Evolutionary conservation across 2,113 vertebrate genomes (phyloP).

Genomic region (Deroptyus accipitrinus): DNA sequence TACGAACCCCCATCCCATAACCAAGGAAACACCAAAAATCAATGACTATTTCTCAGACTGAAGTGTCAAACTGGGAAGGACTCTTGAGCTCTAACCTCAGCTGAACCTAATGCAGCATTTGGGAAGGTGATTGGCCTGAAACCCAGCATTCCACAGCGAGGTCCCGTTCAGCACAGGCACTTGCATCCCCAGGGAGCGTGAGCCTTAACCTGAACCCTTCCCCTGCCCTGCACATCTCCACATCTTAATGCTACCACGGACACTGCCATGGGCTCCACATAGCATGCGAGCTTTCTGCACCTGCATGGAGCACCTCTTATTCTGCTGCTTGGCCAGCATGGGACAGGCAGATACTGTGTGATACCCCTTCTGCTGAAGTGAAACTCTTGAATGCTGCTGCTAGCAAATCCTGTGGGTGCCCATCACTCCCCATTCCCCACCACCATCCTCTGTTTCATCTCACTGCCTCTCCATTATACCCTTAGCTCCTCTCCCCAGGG

Average conservation of each 20-base stretch:
- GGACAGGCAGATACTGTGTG: not conserved
- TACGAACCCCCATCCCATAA: not conserved
- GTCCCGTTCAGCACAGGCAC: not conserved
- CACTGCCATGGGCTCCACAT: rapidly evolving
- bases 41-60: rapidly evolving
- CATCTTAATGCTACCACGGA: not conserved
- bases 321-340: not conserved
- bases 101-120: not conserved
- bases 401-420: not conserved
- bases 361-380: not conserved
- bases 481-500: not conserved
- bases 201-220: not conserved
- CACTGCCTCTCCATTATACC: rapidly evolving
- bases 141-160: rapidly evolving
- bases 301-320: not conserved
- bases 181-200: not conserved
- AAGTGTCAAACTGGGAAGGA: not conserved
- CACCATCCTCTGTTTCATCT: rapidly evolving
- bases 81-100: not conserved
- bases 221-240: not conserved
- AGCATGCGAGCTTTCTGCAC: not conserved
- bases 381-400: not conserved
- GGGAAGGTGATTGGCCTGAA: not conserved
- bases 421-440: not conserved
- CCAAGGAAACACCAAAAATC: not conserved